Evolutionary conservation across 92 coral and sea anemone genomes (phyloP).

Genomic region (Parazoanthus swiftii): DNA sequence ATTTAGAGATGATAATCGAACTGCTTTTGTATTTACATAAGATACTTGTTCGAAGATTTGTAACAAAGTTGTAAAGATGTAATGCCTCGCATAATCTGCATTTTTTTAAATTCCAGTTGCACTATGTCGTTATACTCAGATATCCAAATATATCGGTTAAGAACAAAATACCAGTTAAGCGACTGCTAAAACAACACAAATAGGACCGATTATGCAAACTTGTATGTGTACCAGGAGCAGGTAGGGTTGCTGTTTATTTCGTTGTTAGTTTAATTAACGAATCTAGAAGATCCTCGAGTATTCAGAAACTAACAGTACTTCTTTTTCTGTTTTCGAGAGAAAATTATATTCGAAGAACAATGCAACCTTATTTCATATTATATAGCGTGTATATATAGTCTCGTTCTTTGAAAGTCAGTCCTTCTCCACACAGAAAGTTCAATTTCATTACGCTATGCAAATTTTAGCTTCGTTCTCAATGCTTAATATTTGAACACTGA

Average conservation of each 20-base stretch:
- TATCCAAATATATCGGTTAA: neutral
- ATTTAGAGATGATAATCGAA: neutral
- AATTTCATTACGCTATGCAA: slow-evolving; percentile 4
- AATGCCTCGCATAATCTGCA: neutral
- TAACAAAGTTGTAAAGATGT: neutral
- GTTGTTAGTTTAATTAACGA: neutral
- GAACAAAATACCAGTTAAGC: neutral
- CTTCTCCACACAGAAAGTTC: neutral
- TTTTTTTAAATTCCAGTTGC: too few relatives aligned
- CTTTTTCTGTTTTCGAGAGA: neutral
- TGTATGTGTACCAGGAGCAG: neutral
- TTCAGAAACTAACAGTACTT: neutral
- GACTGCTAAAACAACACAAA: neutral
- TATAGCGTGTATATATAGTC: too few relatives aligned
- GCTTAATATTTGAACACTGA: neutral
- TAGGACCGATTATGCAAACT: neutral
- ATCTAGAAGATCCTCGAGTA: neutral
- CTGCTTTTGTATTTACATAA: neutral
- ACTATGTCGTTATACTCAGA: neutral
- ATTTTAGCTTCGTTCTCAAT: neutral
- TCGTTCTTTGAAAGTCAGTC: neutral
- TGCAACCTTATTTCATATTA: neutral
- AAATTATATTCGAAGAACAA: neutral
- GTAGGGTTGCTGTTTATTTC: neutral
- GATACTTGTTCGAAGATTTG: neutral